Percentiles rank a stretch among this genome's conserved stretches.
Evolutionary conservation across 2,113 vertebrate species (phyloP).

Genomic region (Anarrhichthys ocellatus): DNA sequence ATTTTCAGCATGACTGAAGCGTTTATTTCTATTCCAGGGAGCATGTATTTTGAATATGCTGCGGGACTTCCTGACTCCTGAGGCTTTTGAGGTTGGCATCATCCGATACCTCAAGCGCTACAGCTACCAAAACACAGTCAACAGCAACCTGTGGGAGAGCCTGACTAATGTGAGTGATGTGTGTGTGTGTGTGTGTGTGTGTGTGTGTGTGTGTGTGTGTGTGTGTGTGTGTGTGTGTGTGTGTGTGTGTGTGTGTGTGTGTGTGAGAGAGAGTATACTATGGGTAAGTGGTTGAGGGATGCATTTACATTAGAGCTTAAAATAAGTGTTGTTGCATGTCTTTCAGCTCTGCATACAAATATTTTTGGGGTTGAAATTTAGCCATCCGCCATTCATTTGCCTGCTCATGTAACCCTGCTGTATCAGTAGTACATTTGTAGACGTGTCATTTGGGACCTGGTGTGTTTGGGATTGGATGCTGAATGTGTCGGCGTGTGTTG

Average conservation of each 20-base stretch:
- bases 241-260: not conserved
- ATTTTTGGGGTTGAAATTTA: not conserved
- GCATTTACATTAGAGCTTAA: not conserved
- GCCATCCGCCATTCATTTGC: not conserved
- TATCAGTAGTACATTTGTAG: not conserved
- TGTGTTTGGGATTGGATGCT: slow-evolving; percentile 4
- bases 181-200: not conserved
- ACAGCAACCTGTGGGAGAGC: slow-evolving; percentile 90
- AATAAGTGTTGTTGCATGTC: not conserved
- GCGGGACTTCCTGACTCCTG: slow-evolving; percentile 87
- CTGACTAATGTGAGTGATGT: slow-evolving; percentile 85
- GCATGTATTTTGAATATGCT: slow-evolving; percentile 94
- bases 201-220: not conserved
- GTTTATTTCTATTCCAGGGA: slow-evolving; percentile 79
- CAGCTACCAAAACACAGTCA: slow-evolving; percentile 92
- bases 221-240: not conserved
- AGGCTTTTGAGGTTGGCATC: slow-evolving; percentile 89
- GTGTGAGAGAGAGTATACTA: too few species aligned
- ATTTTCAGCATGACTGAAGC: too few species aligned
- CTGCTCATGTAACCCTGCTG: not conserved
- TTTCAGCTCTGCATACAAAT: not conserved
- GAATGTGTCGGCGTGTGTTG: not conserved
- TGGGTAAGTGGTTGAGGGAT: not conserved
- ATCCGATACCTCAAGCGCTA: slow-evolving; percentile 87
- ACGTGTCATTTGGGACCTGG: not conserved